Evolutionary conservation across 2,113 vertebrate species (phyloP).

Genomic region (Erythrocercus mccallii): DNA sequence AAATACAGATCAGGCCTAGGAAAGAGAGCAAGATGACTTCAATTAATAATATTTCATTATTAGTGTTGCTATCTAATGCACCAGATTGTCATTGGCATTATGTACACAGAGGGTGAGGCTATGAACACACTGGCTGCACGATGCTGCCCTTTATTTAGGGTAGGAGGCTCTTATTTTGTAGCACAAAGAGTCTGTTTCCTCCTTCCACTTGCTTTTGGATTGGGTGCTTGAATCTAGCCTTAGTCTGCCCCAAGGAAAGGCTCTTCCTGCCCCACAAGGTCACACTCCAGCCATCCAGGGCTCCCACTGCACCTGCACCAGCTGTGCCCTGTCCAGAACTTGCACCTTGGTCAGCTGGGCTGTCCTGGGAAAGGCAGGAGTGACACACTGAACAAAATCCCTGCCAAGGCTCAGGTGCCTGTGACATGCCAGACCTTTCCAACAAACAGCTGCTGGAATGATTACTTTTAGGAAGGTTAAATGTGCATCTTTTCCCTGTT

Average conservation of each 20-base stretch:
- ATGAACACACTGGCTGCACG: not conserved
- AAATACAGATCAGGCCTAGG: not conserved
- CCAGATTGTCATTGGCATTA: not conserved
- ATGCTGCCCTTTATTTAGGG: not conserved
- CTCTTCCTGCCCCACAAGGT: not conserved
- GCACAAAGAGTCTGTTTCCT: not conserved
- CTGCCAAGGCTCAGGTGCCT: not conserved
- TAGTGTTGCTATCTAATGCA: not conserved
- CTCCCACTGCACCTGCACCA: not conserved
- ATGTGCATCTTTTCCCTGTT: not conserved
- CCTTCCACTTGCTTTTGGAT: not conserved
- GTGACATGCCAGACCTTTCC: not conserved
- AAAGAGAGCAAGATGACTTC: not conserved
- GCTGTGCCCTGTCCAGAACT: not conserved
- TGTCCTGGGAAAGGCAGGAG: not conserved
- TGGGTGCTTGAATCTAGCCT: not conserved
- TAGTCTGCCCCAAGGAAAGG: not conserved
- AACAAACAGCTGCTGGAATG: not conserved
- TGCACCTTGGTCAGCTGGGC: accelerated
- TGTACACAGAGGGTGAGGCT: not conserved
- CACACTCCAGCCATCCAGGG: accelerated
- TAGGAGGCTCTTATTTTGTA: not conserved
- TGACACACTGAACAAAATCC: not conserved
- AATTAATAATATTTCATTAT: not conserved
- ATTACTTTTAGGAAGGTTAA: accelerated